Percentiles rank a stretch among this genome's conserved stretches.
Conservation (phyloP, 2,113 vertebrate species). For the Sitta europaea region DNA sequence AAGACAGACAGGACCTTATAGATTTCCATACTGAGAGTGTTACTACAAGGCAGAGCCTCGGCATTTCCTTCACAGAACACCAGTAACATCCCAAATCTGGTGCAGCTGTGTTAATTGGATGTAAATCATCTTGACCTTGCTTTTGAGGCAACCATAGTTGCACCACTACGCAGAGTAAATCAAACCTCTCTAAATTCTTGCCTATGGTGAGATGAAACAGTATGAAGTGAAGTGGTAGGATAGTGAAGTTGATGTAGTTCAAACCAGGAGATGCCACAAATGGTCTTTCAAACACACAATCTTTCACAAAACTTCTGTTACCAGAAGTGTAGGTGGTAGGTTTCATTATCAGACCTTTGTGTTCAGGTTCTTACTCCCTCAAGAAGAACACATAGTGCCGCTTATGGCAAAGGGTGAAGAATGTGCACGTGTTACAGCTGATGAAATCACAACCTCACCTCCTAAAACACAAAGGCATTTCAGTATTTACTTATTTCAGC, state of each 20-base stretch:
- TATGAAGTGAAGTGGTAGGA: background rate
- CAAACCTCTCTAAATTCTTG: background rate
- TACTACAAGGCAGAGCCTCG: background rate
- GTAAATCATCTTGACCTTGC: background rate
- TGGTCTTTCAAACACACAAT: background rate
- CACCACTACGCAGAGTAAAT: background rate
- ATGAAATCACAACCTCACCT: background rate
- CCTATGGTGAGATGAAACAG: background rate
- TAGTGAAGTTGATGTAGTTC: background rate
- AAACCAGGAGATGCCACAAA: background rate
- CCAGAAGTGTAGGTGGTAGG: background rate
- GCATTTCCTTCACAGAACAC: background rate
- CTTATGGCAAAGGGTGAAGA: background rate
- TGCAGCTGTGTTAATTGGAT: background rate
- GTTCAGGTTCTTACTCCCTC: background rate
- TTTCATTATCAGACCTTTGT: background rate
- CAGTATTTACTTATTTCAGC: background rate
- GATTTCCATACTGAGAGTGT: background rate
- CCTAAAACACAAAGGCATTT: background rate
- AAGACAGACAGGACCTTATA: accelerated
- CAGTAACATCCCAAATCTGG: background rate
- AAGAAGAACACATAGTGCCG: background rate
- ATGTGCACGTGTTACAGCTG: accelerated
- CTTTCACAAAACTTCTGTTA: background rate
- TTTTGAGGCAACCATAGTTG: background rate